Percentiles rank a stretch among this genome's conserved stretches.
Conservation (phyloP, 2,113 vertebrate species). For the Piaya cayana region DNA sequence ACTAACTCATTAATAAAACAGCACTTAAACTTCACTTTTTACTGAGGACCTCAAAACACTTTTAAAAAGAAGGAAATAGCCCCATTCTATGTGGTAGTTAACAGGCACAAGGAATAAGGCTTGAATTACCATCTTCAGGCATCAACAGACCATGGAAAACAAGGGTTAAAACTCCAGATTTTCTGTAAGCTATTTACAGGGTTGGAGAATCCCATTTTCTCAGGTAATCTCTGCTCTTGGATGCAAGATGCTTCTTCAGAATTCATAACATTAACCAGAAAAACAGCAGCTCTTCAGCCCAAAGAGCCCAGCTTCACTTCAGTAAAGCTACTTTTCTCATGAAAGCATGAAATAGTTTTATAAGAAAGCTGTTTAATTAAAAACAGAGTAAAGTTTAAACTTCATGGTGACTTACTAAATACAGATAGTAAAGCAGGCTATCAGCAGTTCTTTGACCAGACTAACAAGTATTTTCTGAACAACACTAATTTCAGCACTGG, state of each 20-base stretch:
- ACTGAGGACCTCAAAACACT: not conserved
- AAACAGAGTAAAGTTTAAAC: not conserved
- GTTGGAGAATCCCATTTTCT: not conserved
- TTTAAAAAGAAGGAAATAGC: not conserved
- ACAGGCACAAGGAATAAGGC: conserved; percentile 60
- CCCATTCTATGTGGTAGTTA: not conserved
- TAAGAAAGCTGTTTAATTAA: not conserved
- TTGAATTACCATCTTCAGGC: not conserved
- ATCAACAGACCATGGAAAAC: not conserved
- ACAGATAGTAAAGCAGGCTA: not conserved
- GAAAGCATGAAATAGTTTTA: not conserved
- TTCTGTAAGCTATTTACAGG: not conserved
- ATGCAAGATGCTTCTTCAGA: not conserved
- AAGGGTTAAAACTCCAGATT: not conserved
- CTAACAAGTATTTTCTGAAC: not conserved
- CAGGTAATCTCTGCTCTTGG: not conserved
- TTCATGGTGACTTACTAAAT: not conserved
- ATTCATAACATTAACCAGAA: not conserved
- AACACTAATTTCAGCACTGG: not conserved
- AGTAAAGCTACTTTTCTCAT: not conserved
- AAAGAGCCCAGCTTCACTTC: not conserved
- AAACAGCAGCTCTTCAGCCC: not conserved
- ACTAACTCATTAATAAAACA: not conserved
- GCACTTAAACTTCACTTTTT: not conserved
- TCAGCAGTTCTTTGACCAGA: not conserved